Conservation (phyloP, 1,140 invertebrate genomes). For the Drosophila sulfurigaster region DNA sequence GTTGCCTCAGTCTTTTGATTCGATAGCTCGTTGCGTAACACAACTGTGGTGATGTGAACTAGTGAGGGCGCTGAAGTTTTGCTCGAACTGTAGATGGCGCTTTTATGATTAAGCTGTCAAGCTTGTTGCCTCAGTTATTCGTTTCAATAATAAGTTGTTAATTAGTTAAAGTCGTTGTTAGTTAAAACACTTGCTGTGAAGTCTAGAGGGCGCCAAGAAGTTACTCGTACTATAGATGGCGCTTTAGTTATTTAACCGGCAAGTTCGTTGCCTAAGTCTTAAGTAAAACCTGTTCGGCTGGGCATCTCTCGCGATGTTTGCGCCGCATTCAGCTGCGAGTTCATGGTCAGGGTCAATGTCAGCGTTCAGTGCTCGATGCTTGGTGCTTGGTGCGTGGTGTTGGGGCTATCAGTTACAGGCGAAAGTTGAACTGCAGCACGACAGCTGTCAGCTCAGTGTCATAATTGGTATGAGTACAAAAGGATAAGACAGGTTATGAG, state of each 20-base stretch:
- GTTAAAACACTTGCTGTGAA: background rate
- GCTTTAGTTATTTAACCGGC: background rate
- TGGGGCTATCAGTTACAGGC: conserved; percentile 5
- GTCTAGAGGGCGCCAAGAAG: conserved; percentile 36
- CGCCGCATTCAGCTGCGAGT: conserved; percentile 18
- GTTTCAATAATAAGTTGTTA: background rate
- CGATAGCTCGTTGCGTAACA: no score
- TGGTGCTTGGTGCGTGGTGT: no score
- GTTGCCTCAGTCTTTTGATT: no score
- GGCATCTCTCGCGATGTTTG: conserved; percentile 18
- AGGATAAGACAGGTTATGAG: conserved; percentile 16
- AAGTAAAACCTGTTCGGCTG: conserved; percentile 30
- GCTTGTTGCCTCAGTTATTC: background rate
- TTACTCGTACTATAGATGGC: background rate
- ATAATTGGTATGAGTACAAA: background rate
- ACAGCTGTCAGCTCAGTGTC: conserved; percentile 28
- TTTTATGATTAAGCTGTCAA: background rate
- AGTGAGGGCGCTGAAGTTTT: no score
- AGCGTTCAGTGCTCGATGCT: background rate
- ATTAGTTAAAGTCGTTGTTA: no score
- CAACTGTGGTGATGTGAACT: no score
- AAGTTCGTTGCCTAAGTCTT: conserved; percentile 68
- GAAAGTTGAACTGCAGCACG: conserved; percentile 28
- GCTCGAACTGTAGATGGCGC: background rate
- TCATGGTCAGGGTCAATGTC: conserved; percentile 45